Evolutionary conservation across 2,888 invertebrate species (phyloP).

Genomic region (Temnothorax unifasciatus): DNA sequence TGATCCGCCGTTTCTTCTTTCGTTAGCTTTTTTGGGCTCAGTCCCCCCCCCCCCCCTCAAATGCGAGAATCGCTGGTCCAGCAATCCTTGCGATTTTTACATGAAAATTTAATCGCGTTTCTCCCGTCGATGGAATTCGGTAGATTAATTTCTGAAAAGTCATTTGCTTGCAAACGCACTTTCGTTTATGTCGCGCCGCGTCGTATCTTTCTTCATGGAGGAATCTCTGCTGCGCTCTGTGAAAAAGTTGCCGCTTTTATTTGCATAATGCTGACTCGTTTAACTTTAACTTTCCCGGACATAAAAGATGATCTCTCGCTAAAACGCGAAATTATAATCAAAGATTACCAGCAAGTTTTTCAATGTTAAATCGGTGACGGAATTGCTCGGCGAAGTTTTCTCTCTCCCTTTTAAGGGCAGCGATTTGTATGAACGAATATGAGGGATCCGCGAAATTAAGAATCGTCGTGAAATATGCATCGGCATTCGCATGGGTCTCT

Average conservation of each 20-base stretch:
- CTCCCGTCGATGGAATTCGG: conserved; percentile 1
- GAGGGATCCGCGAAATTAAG: conserved; percentile 37
- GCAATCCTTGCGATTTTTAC: conserved; percentile 22
- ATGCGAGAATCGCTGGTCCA: conserved; percentile 52
- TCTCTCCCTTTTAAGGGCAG: not conserved
- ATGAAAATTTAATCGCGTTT: conserved; percentile 20
- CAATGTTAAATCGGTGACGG: not conserved
- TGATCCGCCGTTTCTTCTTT: conserved; percentile 47
- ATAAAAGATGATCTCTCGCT: conserved; percentile 29
- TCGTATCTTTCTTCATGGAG: not conserved
- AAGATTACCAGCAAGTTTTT: not conserved
- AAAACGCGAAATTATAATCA: conserved; percentile 24
- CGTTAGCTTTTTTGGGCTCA: conserved; percentile 6
- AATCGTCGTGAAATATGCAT: conserved; percentile 46
- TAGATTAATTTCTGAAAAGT: conserved; percentile 40
- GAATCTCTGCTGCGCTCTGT: conserved; percentile 20
- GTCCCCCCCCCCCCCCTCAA: conserved; percentile 11
- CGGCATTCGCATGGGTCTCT: conserved; percentile 13
- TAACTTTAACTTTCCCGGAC: conserved; percentile 3
- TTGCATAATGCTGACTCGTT: conserved; percentile 25
- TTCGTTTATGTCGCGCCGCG: not conserved
- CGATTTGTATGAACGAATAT: conserved; percentile 26
- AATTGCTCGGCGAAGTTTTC: not conserved
- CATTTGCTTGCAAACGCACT: not conserved
- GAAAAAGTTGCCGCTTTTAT: conserved; percentile 18